Conservation (phyloP, 2,113 vertebrate species). For the Addax nasomaculatus region DNA sequence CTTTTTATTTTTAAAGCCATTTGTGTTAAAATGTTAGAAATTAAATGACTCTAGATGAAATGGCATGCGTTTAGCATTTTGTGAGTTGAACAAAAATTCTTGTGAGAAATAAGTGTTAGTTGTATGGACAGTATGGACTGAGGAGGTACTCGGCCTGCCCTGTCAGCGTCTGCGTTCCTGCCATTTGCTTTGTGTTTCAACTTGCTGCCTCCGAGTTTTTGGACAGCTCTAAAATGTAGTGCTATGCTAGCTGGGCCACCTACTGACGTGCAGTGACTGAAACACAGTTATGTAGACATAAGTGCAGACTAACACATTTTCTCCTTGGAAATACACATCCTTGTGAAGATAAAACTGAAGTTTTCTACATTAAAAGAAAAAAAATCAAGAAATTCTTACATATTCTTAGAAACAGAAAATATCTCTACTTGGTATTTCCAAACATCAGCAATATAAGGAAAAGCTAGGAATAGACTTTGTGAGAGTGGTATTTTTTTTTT, state of each 20-base stretch:
- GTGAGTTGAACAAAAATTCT: constrained; percentile 32
- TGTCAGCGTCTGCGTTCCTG: constrained; percentile 50
- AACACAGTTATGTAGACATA: constrained; percentile 72
- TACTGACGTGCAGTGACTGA: constrained; percentile 72
- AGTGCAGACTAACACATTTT: constrained; percentile 64
- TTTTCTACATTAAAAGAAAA: constrained; percentile 49
- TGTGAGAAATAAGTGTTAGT: constrained; percentile 15
- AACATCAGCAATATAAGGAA: not conserved
- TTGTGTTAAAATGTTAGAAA: constrained; percentile 63
- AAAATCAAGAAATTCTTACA: constrained; percentile 14
- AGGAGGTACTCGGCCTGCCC: constrained; percentile 8
- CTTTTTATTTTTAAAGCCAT: constrained; percentile 40
- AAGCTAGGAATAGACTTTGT: not conserved
- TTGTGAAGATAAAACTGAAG: constrained; percentile 73
- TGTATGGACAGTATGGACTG: not conserved
- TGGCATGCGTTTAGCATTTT: constrained; percentile 34
- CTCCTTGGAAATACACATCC: constrained; percentile 65
- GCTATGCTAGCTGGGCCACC: constrained; percentile 63
- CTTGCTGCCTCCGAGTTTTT: constrained; percentile 62
- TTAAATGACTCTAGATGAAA: constrained; percentile 66
- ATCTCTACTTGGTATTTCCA: not conserved
- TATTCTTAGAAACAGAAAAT: constrained; percentile 42
- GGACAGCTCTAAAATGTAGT: constrained; percentile 65
- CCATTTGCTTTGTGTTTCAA: constrained; percentile 74
- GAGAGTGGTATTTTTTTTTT: constrained; percentile 8